A percentile compares a stretch with the other conserved stretches of the same genome.
Evolutionary conservation across 2,888 invertebrate species (phyloP).

Genomic region (Nemoura dubitans): DNA sequence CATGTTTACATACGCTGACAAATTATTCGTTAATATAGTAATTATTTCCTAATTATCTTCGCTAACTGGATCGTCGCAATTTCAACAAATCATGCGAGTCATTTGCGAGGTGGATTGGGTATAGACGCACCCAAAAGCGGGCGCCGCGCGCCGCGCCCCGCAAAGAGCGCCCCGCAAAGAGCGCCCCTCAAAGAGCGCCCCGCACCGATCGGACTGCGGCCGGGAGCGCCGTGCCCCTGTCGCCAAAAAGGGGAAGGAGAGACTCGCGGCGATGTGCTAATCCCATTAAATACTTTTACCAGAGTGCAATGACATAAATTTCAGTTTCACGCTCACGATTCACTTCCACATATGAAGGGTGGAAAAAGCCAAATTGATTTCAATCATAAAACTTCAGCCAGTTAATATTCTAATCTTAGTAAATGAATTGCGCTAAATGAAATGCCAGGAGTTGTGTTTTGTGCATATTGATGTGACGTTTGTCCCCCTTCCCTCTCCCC

Average conservation of each 20-base stretch:
- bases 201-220: background rate
- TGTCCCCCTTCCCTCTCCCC: background rate
- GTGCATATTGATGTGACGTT: constrained; percentile 23
- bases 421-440: constrained; percentile 16
- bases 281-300: background rate
- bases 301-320: background rate
- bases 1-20: constrained; percentile 7
- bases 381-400: constrained; percentile 7
- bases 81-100: background rate
- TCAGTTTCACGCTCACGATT: background rate
- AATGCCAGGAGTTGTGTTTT: background rate
- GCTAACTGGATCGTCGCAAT: background rate
- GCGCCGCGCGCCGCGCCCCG: no score
- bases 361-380: background rate
- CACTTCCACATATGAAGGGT: background rate
- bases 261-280: background rate
- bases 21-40: constrained; percentile 10
- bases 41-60: constrained; percentile 27
- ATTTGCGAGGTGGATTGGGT: background rate
- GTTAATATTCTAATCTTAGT: constrained; percentile 12
- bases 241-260: background rate
- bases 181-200: no score
- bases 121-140: background rate
- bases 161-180: no score
- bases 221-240: background rate